phyloP scores from a whole-genome alignment of 1,140 invertebrate genomes.

The Drosophila tsacasi region DNA sequence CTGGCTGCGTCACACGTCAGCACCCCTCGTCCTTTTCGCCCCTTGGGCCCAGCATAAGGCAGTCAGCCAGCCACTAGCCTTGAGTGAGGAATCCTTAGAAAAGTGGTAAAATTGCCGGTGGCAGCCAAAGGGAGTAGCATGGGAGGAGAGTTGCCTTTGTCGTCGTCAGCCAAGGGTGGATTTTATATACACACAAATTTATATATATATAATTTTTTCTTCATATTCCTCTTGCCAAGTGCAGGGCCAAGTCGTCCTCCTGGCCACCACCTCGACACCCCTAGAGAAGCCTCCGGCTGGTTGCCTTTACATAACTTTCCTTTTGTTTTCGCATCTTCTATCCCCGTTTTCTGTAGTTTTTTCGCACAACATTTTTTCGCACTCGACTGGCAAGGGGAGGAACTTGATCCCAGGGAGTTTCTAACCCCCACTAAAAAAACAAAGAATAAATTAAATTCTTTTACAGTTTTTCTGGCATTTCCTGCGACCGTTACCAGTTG shows the following conservation, averaged over 20 bases:
- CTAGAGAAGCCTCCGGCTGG: constrained; percentile 1
- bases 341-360: constrained; percentile 44
- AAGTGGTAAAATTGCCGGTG: constrained; percentile 78
- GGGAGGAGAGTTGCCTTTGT: constrained; percentile 35
- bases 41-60: constrained; percentile 9
- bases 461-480: constrained; percentile 34
- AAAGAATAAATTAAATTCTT: constrained; percentile 50
- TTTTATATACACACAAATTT: constrained; percentile 29
- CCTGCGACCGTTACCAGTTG: constrained; percentile 37
- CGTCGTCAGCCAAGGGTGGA: constrained; percentile 63
- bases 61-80: constrained; percentile 51
- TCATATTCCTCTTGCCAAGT: constrained; percentile 51
- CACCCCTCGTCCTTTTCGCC: constrained; percentile 12
- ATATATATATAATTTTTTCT: constrained; percentile 13
- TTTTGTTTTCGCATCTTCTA: constrained; percentile 61
- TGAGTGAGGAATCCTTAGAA: constrained; percentile 77
- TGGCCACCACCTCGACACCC: constrained; percentile 15
- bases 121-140: constrained; percentile 38
- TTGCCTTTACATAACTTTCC: constrained; percentile 53
- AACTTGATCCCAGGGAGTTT: constrained; percentile 36
- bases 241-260: constrained; percentile 49
- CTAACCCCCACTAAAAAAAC: constrained; percentile 1
- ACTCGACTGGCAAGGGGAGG: constrained; percentile 27
- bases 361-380: constrained; percentile 51
- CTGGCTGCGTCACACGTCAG: constrained; percentile 28